These are phyloP conservation scores for Sylvietta virens DNA, from an alignment of 2,113 vertebrate species.

Conservation along the genomic window DNA sequence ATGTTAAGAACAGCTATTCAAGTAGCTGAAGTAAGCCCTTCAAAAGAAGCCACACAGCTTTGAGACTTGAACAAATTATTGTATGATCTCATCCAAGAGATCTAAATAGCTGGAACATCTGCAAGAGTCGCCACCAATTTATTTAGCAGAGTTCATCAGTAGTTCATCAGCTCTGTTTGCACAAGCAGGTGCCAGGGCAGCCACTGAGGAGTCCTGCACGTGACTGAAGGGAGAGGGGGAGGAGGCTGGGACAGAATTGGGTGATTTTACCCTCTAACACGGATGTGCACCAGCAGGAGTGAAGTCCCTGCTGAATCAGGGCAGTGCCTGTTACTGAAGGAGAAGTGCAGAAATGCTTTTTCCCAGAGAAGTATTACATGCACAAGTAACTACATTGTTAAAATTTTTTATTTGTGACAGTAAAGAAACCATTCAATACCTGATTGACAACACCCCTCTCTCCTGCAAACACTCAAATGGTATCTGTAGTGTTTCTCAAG, in stretches of 20 bases:
- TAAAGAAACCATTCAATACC: slow-evolving; percentile 70
- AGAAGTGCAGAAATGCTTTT: not conserved
- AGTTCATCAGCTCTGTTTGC: slow-evolving; percentile 50
- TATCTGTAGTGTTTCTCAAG: slow-evolving; percentile 61
- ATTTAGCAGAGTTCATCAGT: slow-evolving; percentile 13
- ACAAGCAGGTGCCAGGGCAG: slow-evolving; percentile 46
- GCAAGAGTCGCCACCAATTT: slow-evolving; percentile 28
- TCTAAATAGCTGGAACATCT: slow-evolving; percentile 49
- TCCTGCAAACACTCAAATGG: slow-evolving; percentile 48
- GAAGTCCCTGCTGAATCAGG: not conserved
- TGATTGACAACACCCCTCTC: slow-evolving; percentile 54
- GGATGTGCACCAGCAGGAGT: not conserved
- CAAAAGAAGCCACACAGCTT: slow-evolving; percentile 36
- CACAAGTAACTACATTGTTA: slow-evolving; percentile 52
- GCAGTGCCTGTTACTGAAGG: not conserved
- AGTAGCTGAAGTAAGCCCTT: slow-evolving; percentile 42
- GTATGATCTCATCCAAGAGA: slow-evolving; percentile 47
- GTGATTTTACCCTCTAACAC: not conserved
- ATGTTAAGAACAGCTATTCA: slow-evolving; percentile 39
- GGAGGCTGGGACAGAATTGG: not conserved
- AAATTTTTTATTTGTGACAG: slow-evolving; percentile 76
- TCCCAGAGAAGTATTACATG: slow-evolving; percentile 53
- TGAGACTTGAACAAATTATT: slow-evolving; percentile 32
- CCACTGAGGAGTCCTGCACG: not conserved
- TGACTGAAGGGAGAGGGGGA: not conserved